Base-by-base conservation (phyloP, 2,797 vertebrate species). In the Gallinago stenura region DNA sequence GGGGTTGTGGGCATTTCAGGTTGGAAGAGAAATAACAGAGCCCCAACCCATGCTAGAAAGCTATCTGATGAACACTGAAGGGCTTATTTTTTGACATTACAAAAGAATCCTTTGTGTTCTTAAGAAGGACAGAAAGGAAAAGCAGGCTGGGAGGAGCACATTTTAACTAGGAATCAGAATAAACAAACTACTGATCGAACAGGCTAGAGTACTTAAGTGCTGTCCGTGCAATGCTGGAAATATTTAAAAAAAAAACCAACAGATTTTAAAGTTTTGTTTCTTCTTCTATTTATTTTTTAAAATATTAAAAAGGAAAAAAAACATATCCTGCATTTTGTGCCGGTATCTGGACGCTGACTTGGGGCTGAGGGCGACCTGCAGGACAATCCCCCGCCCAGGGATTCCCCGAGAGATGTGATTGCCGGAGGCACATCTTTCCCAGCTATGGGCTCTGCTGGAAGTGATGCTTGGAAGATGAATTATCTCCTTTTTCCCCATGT, bases 231-330 rank as follows among this genome's bases (percentile, higher is more conserved):
- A 88, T 84, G 91, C 73, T 95, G 95, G 89, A 93, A 71, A 73
- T 96, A 89, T 96, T 97, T 95, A 93, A 95, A 72, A 53, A 53
- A 51, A 91, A 93, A 95, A 69, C 65, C 12, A 88, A 93, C 71
- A 81, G 71, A 93, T 90, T 93, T 91, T 87, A 45, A 83, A 68
- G 82, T 83, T 94, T 93, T 93, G 25, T 93, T 96, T 97, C 86
- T 79, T 95, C 89, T 83, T 96, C 72, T 96, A 95, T 97, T 97
- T 97, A 97, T 97, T 97, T 97, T 95, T 96, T 95, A 91, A 96
- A 78, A 90, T 81, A 94, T 83, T 89, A 92, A 94, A 95, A 88
- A 70, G 37, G 20, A 73, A 62, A 89, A 89, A 62, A 86, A 30
- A 45, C 39, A 30, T 41, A 6, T 45, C 48, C 75, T 92, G 57